Percentiles rank a stretch among this genome's conserved stretches.
phyloP scores from a whole-genome alignment of 1,140 invertebrate species.

The Caenorhabditis briggsae region DNA sequence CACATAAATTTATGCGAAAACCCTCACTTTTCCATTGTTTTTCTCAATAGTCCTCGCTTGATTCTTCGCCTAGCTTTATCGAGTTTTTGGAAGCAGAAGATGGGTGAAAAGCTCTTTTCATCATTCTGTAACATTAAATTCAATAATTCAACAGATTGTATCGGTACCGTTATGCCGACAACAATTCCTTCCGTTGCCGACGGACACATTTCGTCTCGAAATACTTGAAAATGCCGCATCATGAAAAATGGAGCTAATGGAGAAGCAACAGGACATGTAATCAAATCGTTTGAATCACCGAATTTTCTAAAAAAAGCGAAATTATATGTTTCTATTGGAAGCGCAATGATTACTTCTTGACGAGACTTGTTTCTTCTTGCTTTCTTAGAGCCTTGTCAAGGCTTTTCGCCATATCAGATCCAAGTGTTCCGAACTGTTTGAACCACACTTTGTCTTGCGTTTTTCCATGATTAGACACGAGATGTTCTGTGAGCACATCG shows the following conservation, averaged over 20 bases:
- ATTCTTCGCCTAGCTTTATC: constrained; percentile 13
- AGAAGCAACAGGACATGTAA: neutral
- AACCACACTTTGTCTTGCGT: constrained; percentile 13
- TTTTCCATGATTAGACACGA: neutral
- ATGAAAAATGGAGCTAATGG: constrained; percentile 7
- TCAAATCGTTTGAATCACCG: constrained; percentile 15
- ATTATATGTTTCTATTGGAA: neutral
- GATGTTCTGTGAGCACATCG: neutral
- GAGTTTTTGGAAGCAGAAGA: constrained; percentile 26
- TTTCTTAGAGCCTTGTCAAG: neutral
- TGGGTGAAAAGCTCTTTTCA: neutral
- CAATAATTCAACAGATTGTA: neutral
- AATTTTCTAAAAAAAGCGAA: neutral
- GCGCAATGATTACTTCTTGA: neutral
- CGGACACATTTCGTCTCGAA: neutral
- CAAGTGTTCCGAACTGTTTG: neutral
- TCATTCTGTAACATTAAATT: neutral
- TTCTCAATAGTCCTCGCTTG: neutral
- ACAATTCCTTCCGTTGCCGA: constrained; percentile 2
- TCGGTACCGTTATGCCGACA: neutral
- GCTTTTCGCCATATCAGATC: neutral
- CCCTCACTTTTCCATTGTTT: neutral
- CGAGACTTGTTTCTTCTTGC: neutral
- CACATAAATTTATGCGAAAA: neutral
- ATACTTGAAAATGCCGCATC: constrained; percentile 18